Evolutionary conservation across 2,113 vertebrate species (phyloP).

Genomic region (Gallinago media): DNA sequence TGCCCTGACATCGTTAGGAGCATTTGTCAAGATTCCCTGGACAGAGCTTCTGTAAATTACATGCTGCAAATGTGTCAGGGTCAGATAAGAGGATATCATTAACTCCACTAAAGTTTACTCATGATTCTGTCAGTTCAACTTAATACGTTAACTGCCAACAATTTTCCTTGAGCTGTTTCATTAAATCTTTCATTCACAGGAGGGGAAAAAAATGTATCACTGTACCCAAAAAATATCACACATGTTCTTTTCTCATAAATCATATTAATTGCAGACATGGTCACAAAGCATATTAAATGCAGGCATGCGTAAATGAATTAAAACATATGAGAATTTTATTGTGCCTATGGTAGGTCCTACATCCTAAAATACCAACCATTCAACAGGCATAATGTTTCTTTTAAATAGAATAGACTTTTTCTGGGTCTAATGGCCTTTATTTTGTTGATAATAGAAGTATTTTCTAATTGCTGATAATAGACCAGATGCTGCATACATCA

Average conservation of each 20-base stretch:
- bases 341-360: conserved; percentile 54
- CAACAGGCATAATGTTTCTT: conserved; percentile 44
- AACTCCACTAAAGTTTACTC: conserved; percentile 80
- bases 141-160: conserved; percentile 70
- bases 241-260: conserved; percentile 80
- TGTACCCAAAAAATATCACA: conserved; percentile 60
- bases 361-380: conserved; percentile 30
- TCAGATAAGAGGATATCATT: conserved; percentile 89
- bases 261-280: conserved; percentile 83
- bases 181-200: conserved; percentile 78
- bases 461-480: conserved; percentile 20
- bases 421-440: conserved; percentile 18
- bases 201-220: conserved; percentile 42
- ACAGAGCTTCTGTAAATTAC: conserved; percentile 91
- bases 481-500: not conserved
- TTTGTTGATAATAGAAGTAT: conserved; percentile 29
- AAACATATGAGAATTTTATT: conserved; percentile 83
- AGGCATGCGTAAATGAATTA: conserved; percentile 85
- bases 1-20: conserved; percentile 86
- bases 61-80: conserved; percentile 89
- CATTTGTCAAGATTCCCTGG: conserved; percentile 89
- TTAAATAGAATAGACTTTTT: conserved; percentile 30
- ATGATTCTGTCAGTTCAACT: conserved; percentile 73
- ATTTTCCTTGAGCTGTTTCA: conserved; percentile 74
- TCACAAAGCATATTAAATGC: conserved; percentile 78